Base-by-base conservation (phyloP, 2,888 invertebrate genomes). In the Sipha maydis region DNA sequence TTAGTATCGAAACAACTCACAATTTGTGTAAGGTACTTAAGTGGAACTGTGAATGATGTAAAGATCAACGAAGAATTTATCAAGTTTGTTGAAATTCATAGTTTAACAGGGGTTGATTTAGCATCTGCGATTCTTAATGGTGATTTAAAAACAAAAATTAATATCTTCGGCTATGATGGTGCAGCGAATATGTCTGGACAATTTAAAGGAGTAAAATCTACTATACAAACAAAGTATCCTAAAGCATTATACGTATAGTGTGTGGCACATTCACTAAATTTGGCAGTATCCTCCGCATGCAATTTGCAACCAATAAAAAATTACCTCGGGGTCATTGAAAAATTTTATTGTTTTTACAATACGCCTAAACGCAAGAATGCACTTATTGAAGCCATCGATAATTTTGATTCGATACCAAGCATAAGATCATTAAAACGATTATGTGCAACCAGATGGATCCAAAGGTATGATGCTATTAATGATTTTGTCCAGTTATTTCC, bases 261-360 rank as follows among this genome's bases (percentile, higher is more conserved):
- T 34, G 67, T 41, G 0, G 67, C 82, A 7, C 82, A 82, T 67
- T 67, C 48, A 1, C 41, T 77, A 11, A 77, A 77, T 31, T 77
- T 77, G 38, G 77, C 77, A 48, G 48, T 82, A 9, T 82, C 82
- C 17, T 82, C 69, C 1, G 67, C 82, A 5, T 82, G 67, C 21
- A 41, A 82, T 83, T 41, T 83, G 25, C 69, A 69, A 83, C 41
- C 67, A 25, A 69, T 83, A 3, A 25, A 41, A 83, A 83, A 83
- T 71, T 83, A 38, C 69, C 38, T 83, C 14, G 69, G 69, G 4
- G 9, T 83, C 1, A 48, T 83, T 48, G 83, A 83, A 83, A 83
- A 83, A 69, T 5, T 83, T 25, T 69, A 83, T 69, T 69, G 69
- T 41, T 83, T 69, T 83, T 83, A 38, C 8, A 71, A 69, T 71